Evolutionary conservation across 2,113 vertebrate species (phyloP), one percentile per base, ranked within the genome.

Genomic region (Pardalotus punctatus): DNA sequence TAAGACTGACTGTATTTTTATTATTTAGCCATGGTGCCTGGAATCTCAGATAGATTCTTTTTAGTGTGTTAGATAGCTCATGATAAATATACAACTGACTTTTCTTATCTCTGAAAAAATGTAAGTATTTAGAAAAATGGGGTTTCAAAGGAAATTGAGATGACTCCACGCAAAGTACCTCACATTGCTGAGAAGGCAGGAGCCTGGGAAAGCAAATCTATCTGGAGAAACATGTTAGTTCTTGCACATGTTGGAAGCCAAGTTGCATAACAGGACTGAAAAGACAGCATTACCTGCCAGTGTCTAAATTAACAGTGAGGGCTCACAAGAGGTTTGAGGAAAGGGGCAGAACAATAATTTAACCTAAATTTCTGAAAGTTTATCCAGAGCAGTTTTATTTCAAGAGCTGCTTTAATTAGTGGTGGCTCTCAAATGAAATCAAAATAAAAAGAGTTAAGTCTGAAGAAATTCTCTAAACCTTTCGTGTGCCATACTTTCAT

Each of bases 61-160:
- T 67, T 66, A 96, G 42, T 66, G 29, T 4, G 7, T 70, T 95
- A 93, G 79, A 67, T 80, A 86, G 45, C 40, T 93, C 67, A 86
- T 71, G 51, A 90, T 94, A 93, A 96, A 96, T 95, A 96, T 47
- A 90, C 79, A 93, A 47, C 85, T 40, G 79, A 61, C 42, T 93
- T 80, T 86, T 88, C 47, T 76, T 93, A 77, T 93, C 81, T 77
- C 58, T 74, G 51, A 77, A 92, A 86, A 83, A 91, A 80, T 84
- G 56, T 31, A 87, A 85, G 51, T 80, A 70, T 88, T 91, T 77
- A 80, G 79, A 88, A 95, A 93, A 96, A 54, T 0, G 2, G 22
- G 38, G 19, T 85, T 96, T 94, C 60, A 66, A 83, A 66, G 71
- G 92, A 90, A 91, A 71, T 47, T 81, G 85, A 94, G 92, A 88